Evolutionary conservation across 2,113 vertebrate genomes (phyloP).

Genomic region (Epinephelus cyanopodus): DNA sequence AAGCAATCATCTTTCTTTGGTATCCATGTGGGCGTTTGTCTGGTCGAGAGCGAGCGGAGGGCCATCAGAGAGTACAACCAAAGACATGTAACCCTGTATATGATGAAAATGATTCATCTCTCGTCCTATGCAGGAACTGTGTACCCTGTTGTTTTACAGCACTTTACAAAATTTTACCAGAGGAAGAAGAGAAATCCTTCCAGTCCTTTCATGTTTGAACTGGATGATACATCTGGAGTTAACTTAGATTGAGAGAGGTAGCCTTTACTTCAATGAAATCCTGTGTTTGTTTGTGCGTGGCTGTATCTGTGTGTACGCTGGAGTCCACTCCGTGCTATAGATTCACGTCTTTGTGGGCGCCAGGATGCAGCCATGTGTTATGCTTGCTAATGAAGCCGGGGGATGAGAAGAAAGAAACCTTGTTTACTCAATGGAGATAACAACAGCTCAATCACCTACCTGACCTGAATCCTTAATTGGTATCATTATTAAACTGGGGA

Average conservation of each 20-base stretch:
- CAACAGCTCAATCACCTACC: conserved; percentile 78
- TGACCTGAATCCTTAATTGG: conserved; percentile 82
- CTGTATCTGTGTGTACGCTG: conserved; percentile 29
- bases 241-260: conserved; percentile 16
- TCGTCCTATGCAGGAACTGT: background rate
- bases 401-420: conserved; percentile 73
- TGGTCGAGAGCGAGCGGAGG: background rate
- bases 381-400: conserved; percentile 81
- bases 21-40: background rate
- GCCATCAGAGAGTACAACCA: background rate
- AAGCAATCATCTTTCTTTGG: conserved; percentile 21
- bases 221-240: conserved; percentile 3
- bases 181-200: background rate
- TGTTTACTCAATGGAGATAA: conserved; percentile 83
- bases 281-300: conserved; percentile 10
- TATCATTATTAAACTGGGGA: conserved; percentile 76
- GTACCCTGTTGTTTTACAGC: background rate
- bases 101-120: background rate
- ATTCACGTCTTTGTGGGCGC: conserved; percentile 58
- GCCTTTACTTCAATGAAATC: conserved; percentile 30
- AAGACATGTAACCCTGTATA: background rate
- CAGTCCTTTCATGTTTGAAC: conserved; percentile 33
- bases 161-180: background rate
- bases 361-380: conserved; percentile 58
- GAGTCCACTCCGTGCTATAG: conserved; percentile 50